Base-by-base conservation (phyloP, 2,113 vertebrate species). In the Mesitornis unicolor region DNA sequence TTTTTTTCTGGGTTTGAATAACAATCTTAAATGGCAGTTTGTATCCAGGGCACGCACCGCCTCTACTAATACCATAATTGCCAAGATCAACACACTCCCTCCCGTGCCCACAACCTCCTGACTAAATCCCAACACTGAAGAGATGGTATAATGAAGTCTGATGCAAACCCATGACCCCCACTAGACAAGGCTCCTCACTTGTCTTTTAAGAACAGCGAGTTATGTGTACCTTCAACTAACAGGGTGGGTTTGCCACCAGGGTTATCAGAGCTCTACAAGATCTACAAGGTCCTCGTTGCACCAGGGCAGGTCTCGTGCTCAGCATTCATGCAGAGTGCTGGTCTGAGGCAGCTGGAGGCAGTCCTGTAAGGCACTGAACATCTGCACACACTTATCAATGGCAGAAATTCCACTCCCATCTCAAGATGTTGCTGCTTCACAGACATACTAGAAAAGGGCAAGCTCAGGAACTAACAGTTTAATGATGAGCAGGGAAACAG, bases 301-400 rank as follows among this genome's bases (percentile, higher is more conserved):
- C 43, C 3, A 42, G 4, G 20, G 45, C 54, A 56, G 38, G 20
- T 69, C 79, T 74, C 56, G 8, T 21, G 18, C 79, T 83, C 54
- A 35, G 47, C 40, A 25, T n/a, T 65, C 9, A 2, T 48, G n/a
- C 2, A 43, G 2, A 85, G 33, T 3, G 38, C 71, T 63, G 33
- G 8, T 38, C 82, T 73, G 1, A 3, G 59, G 63, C 85, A 84
- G 64, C 36, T 68, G 47, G 15, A 77, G 56, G 17, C 56, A 90
- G 36, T 35, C 40, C 68, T 94, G 64, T 24, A 96, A 94, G 60
- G 53, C 53, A 82, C 73, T 73, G n/a, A 95, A 68, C 47, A 93
- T 75, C 95, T 95, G 82, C 60, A 91, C 45, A 16, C 9, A 5
- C 8, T 50, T 22, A 42, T 25, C 80, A 48, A 54, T 17, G 56